phyloP scores from a whole-genome alignment of 1,140 invertebrate species.

The Brachionus rotundiformis region DNA sequence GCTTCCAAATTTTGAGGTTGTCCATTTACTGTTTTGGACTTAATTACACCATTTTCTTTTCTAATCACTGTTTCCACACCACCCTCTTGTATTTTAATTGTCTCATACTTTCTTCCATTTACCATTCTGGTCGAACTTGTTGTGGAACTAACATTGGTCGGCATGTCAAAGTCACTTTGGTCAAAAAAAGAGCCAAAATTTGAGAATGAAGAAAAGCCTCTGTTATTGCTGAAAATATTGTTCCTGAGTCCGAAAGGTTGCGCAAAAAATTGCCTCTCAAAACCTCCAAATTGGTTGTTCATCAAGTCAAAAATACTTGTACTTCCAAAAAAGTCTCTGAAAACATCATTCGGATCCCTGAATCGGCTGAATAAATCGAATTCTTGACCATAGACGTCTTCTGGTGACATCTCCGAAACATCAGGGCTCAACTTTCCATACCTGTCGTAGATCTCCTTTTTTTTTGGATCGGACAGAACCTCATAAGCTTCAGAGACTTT shows the following conservation, averaged over 20 bases:
- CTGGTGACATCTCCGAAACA: slow-evolving; percentile 52
- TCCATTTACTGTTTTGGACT: slow-evolving; percentile 5
- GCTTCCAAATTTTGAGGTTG: slow-evolving; percentile 20
- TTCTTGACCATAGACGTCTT: not conserved
- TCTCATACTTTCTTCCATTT: slow-evolving; percentile 20
- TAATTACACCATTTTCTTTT: slow-evolving; percentile 20
- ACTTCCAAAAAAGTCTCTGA: not conserved
- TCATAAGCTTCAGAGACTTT: slow-evolving; percentile 27
- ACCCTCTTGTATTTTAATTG: slow-evolving; percentile 1
- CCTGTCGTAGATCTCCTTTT: slow-evolving; percentile 23
- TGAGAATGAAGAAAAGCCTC: not conserved
- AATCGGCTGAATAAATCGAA: not conserved
- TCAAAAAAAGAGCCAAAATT: not conserved
- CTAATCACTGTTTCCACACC: slow-evolving; percentile 8
- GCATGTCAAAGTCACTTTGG: not conserved
- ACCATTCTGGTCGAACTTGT: not conserved
- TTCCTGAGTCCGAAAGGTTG: not conserved
- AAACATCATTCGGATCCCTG: slow-evolving; percentile 33
- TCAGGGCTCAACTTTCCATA: slow-evolving; percentile 1
- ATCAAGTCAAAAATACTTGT: slow-evolving; percentile 12
- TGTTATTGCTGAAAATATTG: not conserved
- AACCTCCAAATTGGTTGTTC: not conserved
- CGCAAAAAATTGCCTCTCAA: not conserved
- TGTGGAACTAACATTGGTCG: not conserved
- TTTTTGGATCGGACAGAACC: slow-evolving; percentile 25